These are phyloP conservation scores for Isichthys henryi DNA, from an alignment of 2,113 vertebrate species.

Conservation along the genomic window DNA sequence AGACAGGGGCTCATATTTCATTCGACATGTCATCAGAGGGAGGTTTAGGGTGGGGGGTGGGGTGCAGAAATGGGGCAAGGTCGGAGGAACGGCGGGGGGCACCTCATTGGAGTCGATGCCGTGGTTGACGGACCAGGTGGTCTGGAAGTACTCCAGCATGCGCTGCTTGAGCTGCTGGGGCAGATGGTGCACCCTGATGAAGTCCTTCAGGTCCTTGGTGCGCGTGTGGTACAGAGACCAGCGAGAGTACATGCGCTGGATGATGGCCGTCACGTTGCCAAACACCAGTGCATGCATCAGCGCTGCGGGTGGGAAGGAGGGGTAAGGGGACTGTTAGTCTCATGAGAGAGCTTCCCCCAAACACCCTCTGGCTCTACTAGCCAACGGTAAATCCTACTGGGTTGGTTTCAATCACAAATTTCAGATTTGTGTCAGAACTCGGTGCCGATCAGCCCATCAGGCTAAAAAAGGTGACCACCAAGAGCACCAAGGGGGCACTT, in stretches of 20 bases:
- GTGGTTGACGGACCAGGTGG: slow-evolving; percentile 98
- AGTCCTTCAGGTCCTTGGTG: slow-evolving; percentile 96
- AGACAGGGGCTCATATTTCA: not conserved
- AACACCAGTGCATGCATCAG: slow-evolving; percentile 97
- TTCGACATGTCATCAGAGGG: not conserved
- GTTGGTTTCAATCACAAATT: not conserved
- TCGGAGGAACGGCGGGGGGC: not conserved
- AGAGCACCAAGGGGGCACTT: not conserved
- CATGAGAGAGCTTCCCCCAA: not conserved
- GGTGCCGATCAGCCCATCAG: not conserved
- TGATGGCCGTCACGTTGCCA: slow-evolving; percentile 96
- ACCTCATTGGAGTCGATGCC: slow-evolving; percentile 98
- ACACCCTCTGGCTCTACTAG: not conserved
- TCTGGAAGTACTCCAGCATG: slow-evolving; percentile 98
- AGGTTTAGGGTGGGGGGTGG: not conserved
- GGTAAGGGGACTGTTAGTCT: not conserved
- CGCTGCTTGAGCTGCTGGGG: slow-evolving; percentile 95
- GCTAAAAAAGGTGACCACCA: not conserved
- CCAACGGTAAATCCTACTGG: not conserved
- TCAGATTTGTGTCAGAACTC: not conserved
- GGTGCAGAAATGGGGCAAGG: not conserved
- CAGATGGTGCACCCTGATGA: slow-evolving; percentile 91
- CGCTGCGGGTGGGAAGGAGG: slow-evolving; percentile 52
- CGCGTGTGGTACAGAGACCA: slow-evolving; percentile 97
- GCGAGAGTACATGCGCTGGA: slow-evolving; percentile 95